Evolutionary conservation across 2,888 invertebrate genomes (phyloP), one percentile per base, ranked within the genome.

Genomic region (Sepioteuthis lessoniana): DNA sequence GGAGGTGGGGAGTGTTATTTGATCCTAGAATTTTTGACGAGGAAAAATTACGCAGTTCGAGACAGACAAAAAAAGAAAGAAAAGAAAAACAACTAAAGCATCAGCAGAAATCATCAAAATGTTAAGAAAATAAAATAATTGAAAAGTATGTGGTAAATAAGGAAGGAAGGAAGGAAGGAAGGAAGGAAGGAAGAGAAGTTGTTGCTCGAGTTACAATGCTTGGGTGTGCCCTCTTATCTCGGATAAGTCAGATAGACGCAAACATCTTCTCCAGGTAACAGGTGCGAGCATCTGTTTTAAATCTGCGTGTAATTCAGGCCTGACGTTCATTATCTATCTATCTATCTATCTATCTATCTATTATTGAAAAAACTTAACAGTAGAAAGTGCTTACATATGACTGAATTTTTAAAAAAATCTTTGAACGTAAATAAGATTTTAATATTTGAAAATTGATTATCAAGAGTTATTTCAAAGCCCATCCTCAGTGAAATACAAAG

Each of bases 181-280:
- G 16, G n/a, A n/a, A 76, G n/a, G n/a, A 35, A 76, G 3, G 76
- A n/a, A 35, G 16, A 16, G n/a, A 76, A 76, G n/a, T 13, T 76
- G n/a, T n/a, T n/a, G n/a, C 76, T 76, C n/a, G n/a, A n/a, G n/a
- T 76, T 76, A 76, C 76, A n/a, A n/a, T n/a, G n/a, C n/a, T 76
- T 76, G 76, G 76, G 76, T 76, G 76, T 76, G 76, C 16, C 76
- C n/a, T 76, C n/a, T 76, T n/a, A 76, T 76, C 76, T 76, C 76
- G 76, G 19, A 76, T 76, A 76, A 76, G 8, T 76, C 76, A 1
- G n/a, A 76, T 16, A n/a, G 76, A 19, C n/a, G n/a, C 76, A 76
- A n/a, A n/a, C n/a, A 35, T 76, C 76, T 76, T 76, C n/a, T n/a
- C 16, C 76, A 76, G 76, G 76, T 76, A 76, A n/a, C 76, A 76